Conservation (phyloP, 2,888 invertebrate species). For the Silvanus unidentatus region DNA sequence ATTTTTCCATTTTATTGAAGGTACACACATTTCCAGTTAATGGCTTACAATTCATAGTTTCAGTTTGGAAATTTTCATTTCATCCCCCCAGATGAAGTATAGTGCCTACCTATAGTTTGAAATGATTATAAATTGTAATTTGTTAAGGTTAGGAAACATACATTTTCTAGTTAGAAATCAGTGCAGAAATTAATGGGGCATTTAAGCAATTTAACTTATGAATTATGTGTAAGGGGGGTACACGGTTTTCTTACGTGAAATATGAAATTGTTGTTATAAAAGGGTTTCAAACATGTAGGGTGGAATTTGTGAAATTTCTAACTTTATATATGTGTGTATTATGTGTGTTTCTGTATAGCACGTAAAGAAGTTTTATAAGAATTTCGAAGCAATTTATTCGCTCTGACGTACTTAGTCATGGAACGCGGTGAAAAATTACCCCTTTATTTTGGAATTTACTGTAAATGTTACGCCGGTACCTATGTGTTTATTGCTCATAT, state of each 20-base stretch:
- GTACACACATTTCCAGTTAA: too few species aligned
- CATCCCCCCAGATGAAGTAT: too few species aligned
- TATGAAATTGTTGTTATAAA: conserved; percentile 25
- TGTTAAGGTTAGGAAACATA: conserved; percentile 29
- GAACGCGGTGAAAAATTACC: too few species aligned
- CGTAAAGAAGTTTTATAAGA: too few species aligned
- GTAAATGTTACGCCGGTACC: too few species aligned
- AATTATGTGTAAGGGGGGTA: conserved; percentile 36
- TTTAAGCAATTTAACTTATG: conserved; percentile 42
- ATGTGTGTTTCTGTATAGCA: background rate
- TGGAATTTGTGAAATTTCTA: conserved; percentile 22
- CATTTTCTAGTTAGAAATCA: conserved; percentile 37
- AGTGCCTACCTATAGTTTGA: background rate
- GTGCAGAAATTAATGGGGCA: conserved; percentile 42
- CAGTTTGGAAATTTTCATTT: too few species aligned
- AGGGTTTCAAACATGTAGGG: conserved; percentile 16
- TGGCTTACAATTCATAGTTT: too few species aligned
- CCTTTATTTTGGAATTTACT: too few species aligned
- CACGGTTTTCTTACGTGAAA: conserved; percentile 30
- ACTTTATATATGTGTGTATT: background rate
- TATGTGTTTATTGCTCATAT: too few species aligned
- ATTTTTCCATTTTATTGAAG: too few species aligned
- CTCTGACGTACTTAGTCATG: conserved; percentile 4
- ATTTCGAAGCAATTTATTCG: conserved; percentile 6
- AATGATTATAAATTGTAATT: conserved; percentile 16